These are phyloP conservation scores for Caligus rogercresseyi DNA, from an alignment of 1,140 invertebrate species.

Conservation along the genomic window DNA sequence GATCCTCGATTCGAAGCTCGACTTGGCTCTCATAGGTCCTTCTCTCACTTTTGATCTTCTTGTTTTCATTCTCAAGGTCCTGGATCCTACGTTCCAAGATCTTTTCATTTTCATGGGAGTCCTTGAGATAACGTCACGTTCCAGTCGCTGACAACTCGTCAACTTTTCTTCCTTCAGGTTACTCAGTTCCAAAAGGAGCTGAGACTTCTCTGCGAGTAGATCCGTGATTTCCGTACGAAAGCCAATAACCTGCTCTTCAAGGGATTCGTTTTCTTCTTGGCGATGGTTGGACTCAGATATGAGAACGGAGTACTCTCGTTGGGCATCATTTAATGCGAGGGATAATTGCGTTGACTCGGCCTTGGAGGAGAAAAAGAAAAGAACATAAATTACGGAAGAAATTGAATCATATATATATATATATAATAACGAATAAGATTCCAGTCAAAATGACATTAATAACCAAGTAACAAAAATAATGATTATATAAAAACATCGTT, in stretches of 20 bases:
- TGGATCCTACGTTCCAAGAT: background rate
- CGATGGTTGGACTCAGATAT: background rate
- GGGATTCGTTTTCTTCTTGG: conserved; percentile 7
- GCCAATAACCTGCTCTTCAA: background rate
- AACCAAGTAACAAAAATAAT: too few species aligned
- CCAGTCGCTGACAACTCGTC: background rate
- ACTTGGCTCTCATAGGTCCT: too few species aligned
- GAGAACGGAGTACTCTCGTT: background rate
- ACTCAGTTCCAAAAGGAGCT: background rate
- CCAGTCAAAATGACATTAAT: too few species aligned
- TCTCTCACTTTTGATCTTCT: background rate
- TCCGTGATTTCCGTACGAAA: background rate
- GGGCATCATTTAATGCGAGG: background rate
- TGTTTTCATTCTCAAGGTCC: background rate
- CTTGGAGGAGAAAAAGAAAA: too few species aligned
- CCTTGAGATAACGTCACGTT: background rate
- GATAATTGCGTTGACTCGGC: background rate
- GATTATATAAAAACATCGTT: too few species aligned
- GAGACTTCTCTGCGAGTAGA: background rate
- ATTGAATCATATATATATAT: too few species aligned
- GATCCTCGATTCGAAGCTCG: background rate
- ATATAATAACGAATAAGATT: too few species aligned
- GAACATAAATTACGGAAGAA: too few species aligned
- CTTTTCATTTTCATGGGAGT: background rate
- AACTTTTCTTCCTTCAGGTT: background rate